phyloP scores from a whole-genome alignment of 1,140 invertebrate genomes.

The Nasonia vitripennis region DNA sequence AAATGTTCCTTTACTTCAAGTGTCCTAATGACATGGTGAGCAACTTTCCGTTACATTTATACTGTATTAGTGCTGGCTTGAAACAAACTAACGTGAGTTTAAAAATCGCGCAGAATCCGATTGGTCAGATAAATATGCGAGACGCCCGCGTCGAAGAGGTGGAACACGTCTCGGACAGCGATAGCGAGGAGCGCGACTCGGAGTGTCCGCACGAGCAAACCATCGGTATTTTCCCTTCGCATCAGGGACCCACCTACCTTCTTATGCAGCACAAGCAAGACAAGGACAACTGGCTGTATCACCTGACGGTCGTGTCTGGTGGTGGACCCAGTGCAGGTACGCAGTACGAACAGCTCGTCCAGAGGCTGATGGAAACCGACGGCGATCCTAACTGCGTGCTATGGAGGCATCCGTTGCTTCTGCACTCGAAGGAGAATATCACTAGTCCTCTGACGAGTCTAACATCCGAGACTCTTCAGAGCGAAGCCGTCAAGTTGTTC shows the following conservation, averaged over 20 bases:
- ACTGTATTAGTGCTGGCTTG: neutral
- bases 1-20: constrained; percentile 97
- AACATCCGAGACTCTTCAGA: constrained; percentile 88
- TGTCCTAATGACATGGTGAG: constrained; percentile 91
- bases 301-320: constrained; percentile 94
- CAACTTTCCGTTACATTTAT: constrained; percentile 34
- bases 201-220: constrained; percentile 85
- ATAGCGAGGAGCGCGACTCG: constrained; percentile 90
- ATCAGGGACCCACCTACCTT: constrained; percentile 94
- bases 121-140: constrained; percentile 96
- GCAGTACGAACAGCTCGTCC: constrained; percentile 95
- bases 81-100: neutral
- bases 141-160: constrained; percentile 95
- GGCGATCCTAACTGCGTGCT: constrained; percentile 95
- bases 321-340: constrained; percentile 93
- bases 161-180: constrained; percentile 93
- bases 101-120: constrained; percentile 82
- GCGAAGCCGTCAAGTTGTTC: constrained; percentile 95
- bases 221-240: constrained; percentile 93
- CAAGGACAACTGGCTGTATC: constrained; percentile 95
- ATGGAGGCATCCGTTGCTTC: constrained; percentile 93
- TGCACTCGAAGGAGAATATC: constrained; percentile 94
- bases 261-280: constrained; percentile 92
- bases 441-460: constrained; percentile 89
- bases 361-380: constrained; percentile 96